Conservation (phyloP, 2,797 vertebrate species). For the Eurystomus glaucurus region DNA sequence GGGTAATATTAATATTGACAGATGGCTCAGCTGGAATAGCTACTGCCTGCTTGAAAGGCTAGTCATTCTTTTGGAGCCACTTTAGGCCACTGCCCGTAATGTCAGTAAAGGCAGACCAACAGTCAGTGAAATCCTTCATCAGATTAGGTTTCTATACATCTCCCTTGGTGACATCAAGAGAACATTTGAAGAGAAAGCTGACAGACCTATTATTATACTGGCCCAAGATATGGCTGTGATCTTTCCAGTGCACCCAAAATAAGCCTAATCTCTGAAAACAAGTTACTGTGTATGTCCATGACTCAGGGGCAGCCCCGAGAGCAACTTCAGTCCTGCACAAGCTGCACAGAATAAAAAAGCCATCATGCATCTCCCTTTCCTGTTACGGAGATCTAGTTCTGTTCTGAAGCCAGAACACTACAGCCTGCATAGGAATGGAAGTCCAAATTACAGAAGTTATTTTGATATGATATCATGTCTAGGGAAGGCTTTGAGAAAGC, state of each 20-base stretch:
- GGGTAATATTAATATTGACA: background rate
- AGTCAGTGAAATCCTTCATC: background rate
- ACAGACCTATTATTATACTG: background rate
- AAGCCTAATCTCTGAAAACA: background rate
- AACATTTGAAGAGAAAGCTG: background rate
- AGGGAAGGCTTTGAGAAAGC: background rate
- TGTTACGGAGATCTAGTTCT: background rate
- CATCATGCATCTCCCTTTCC: fast-evolving
- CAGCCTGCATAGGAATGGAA: background rate
- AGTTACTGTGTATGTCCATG: background rate
- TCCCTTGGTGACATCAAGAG: background rate
- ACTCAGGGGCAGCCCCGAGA: background rate
- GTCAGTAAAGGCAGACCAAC: background rate
- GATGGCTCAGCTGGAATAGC: background rate
- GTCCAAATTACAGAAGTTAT: background rate
- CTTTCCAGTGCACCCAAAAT: background rate
- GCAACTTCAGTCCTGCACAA: background rate
- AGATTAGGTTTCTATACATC: background rate
- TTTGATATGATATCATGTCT: background rate
- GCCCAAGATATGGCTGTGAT: background rate
- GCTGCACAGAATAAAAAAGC: background rate
- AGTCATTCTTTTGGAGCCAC: background rate
- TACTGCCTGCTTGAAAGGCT: background rate
- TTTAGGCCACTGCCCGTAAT: background rate
- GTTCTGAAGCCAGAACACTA: background rate